Percentiles rank a stretch among this genome's conserved stretches.
These are phyloP conservation scores for Pygmarrhopalites habei DNA, from an alignment of 1,140 invertebrate species.

Conservation along the genomic window DNA sequence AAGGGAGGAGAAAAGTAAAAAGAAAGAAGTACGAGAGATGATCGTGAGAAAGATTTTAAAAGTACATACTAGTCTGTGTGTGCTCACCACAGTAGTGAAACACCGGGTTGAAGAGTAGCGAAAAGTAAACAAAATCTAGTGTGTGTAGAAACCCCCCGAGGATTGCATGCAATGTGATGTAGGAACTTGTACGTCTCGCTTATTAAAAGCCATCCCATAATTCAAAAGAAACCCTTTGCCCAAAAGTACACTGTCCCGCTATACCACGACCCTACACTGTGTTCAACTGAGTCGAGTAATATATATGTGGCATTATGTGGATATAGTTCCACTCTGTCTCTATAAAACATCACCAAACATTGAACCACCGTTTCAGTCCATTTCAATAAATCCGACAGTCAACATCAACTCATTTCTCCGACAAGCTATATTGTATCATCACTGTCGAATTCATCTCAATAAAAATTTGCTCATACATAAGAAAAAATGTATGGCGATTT, in stretches of 20 bases:
- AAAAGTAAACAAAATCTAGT: conserved; percentile 29
- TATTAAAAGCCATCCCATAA: conserved; percentile 30
- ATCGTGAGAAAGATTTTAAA: conserved; percentile 7
- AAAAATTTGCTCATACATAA: not conserved
- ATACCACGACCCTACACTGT: no score
- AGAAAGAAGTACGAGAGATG: no score
- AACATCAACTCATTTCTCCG: conserved; percentile 1
- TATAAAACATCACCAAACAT: not conserved
- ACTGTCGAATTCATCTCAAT: not conserved
- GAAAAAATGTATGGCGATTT: no score
- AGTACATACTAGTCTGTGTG: no score
- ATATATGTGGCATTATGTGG: not conserved
- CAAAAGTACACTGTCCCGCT: no score
- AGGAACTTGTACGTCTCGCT: conserved; percentile 29
- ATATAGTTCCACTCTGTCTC: not conserved
- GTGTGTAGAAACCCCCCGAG: conserved; percentile 15
- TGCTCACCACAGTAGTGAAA: conserved; percentile 2
- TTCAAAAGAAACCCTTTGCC: not conserved
- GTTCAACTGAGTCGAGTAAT: not conserved
- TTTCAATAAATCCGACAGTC: conserved; percentile 5
- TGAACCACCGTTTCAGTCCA: conserved; percentile 13
- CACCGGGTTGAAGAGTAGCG: conserved; percentile 25
- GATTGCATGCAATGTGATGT: conserved; percentile 28
- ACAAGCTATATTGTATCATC: not conserved
- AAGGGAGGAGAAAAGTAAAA: conserved; percentile 5